A percentile compares a stretch with the other conserved stretches of the same genome.
Conservation (phyloP, 2,888 invertebrate species). For the Liodrosophila aerea region DNA sequence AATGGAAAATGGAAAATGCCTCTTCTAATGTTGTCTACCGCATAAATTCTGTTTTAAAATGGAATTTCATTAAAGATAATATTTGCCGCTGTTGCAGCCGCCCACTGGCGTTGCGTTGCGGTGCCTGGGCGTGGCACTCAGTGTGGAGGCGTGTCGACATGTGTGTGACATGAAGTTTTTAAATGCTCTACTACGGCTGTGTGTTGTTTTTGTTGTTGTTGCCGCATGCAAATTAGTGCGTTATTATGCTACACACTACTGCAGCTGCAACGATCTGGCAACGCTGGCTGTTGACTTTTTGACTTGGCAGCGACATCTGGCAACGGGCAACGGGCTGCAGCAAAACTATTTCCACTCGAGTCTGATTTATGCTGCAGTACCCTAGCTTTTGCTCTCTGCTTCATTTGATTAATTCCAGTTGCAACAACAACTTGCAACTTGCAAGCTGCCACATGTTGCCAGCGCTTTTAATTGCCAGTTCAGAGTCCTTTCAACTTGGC, state of each 20-base stretch:
- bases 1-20: slow-evolving; percentile 54
- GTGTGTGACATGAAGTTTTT: slow-evolving; percentile 65
- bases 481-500: neutral
- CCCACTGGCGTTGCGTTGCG: slow-evolving; percentile 31
- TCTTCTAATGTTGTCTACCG: slow-evolving; percentile 33
- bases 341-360: slow-evolving; percentile 56
- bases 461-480: slow-evolving; percentile 19
- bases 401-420: slow-evolving; percentile 39
- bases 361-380: slow-evolving; percentile 61
- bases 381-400: neutral
- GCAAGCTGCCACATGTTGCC: slow-evolving; percentile 22
- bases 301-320: slow-evolving; percentile 5
- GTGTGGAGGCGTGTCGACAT: slow-evolving; percentile 34
- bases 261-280: too few relatives aligned
- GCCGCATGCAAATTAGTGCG: slow-evolving; percentile 71
- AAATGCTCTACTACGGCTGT: slow-evolving; percentile 34
- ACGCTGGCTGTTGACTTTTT: slow-evolving; percentile 39
- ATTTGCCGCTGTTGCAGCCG: slow-evolving; percentile 41
- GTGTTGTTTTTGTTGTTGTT: slow-evolving; percentile 7
- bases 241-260: slow-evolving; percentile 64
- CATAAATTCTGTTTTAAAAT: slow-evolving; percentile 70
- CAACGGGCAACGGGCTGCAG: slow-evolving; percentile 50
- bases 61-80: slow-evolving; percentile 73
- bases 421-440: slow-evolving; percentile 1
- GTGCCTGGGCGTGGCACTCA: slow-evolving; percentile 43